Conservation (phyloP, 2,797 vertebrate genomes). For the Chelidonichthys spinosus region DNA sequence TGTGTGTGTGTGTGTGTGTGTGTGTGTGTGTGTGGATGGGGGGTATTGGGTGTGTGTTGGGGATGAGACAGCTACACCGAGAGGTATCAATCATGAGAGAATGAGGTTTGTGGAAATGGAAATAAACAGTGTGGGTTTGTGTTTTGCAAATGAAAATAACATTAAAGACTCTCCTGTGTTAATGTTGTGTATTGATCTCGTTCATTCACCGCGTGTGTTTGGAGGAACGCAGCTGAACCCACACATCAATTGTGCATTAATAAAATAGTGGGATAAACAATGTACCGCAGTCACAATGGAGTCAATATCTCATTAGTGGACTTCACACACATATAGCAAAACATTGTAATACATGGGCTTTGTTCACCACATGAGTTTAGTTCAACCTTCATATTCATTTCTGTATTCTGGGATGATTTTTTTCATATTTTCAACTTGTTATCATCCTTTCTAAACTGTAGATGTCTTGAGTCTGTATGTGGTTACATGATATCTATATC, state of each 20-base stretch:
- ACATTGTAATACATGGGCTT: conserved; percentile 18
- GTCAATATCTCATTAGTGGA: conserved; percentile 89
- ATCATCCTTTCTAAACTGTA: conserved; percentile 7
- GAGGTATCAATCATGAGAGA: conserved; percentile 74
- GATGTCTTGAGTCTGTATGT: background rate
- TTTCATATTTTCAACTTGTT: background rate
- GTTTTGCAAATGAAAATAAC: conserved; percentile 82
- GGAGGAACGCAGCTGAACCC: conserved; percentile 87
- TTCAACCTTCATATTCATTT: conserved; percentile 11
- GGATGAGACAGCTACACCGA: conserved; percentile 29
- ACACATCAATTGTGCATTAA: conserved; percentile 93
- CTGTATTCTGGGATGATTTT: background rate
- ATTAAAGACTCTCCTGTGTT: conserved; percentile 87
- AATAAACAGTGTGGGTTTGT: conserved; percentile 60
- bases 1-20: conserved; percentile 48
- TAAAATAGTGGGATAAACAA: conserved; percentile 90
- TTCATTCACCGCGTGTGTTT: conserved; percentile 67
- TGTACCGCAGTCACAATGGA: conserved; percentile 85
- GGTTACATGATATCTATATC: too few species aligned
- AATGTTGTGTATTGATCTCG: conserved; percentile 91
- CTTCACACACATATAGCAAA: conserved; percentile 38
- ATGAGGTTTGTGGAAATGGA: conserved; percentile 60
- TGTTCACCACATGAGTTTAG: conserved; percentile 18
- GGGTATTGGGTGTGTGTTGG: background rate
- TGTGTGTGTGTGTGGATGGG: conserved; percentile 13